A percentile compares a stretch with the other conserved stretches of the same genome.
Conservation (phyloP, 1,140 invertebrate species). For the Bilobella aurantiaca region DNA sequence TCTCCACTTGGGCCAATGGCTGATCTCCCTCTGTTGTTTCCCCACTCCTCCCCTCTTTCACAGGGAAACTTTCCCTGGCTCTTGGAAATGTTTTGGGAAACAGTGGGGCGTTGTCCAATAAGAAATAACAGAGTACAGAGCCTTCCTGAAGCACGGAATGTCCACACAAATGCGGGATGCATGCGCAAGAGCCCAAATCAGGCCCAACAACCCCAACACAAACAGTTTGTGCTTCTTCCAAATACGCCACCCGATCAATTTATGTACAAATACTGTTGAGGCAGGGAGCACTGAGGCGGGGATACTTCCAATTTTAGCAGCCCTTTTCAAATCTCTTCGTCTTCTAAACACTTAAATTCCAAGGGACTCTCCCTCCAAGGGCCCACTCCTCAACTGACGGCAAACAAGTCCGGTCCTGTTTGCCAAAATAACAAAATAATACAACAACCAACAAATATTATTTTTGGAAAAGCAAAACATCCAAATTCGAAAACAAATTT, state of each 20-base stretch:
- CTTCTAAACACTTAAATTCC: background rate
- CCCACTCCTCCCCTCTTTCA: background rate
- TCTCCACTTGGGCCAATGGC: constrained; percentile 1
- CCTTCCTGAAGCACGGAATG: background rate
- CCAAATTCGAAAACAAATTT: background rate
- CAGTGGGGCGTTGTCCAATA: constrained; percentile 1
- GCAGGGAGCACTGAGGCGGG: background rate
- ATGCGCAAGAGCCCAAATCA: background rate
- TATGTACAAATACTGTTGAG: constrained; percentile 1
- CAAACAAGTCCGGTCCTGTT: too few species aligned
- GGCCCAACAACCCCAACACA: background rate
- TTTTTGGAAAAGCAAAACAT: too few species aligned
- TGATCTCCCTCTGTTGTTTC: background rate
- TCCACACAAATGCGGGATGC: background rate
- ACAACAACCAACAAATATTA: too few species aligned
- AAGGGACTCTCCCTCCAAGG: background rate
- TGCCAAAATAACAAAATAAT: too few species aligned
- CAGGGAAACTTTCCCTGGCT: background rate
- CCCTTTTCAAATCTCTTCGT: background rate
- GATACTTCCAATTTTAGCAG: background rate
- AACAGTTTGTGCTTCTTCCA: background rate
- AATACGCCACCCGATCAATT: background rate
- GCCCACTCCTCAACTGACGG: background rate
- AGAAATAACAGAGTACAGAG: background rate
- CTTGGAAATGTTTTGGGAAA: background rate